Base-by-base conservation (phyloP, 2,113 vertebrate genomes). In the Meleagris gallopavo region DNA sequence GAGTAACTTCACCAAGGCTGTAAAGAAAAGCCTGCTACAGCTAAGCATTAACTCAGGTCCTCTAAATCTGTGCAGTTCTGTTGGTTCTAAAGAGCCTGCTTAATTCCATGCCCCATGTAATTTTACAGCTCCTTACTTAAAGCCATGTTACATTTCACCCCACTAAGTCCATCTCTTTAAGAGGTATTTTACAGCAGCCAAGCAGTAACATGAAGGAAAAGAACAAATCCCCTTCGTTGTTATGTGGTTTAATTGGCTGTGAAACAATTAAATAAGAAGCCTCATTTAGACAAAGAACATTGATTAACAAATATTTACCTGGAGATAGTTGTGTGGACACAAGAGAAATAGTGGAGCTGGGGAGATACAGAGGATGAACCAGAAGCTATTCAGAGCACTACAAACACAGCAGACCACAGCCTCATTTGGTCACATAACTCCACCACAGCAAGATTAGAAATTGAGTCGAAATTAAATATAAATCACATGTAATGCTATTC, bases 381-480 rank as follows among this genome's bases (percentile, higher is more conserved):
- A 57, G 43, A 66, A 76, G n/a, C 19, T 17, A 25, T 43, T 70
- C 43, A 27, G 34, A 41, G 60, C 46, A 11, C 14, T 18, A 27
- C 73, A 86, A 40, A 69, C 43, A 62, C 29, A 60, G 50, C 24
- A 78, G 61, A n/a, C 55, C 80, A 48, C 48, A 73, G 54, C 65
- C 36, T 55, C 29, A 41, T 64, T 70, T 0, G 0, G 48, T 71
- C 86, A n/a, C 30, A 36, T 69, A 82, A 43, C 64, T 74, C 48
- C 69, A 74, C 65, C 60, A 46, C 38, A 41, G 69, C 60, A 77
- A 80, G 93, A 88, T 81, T 32, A 77, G 72, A 73, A 64, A 66
- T 20, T n/a, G 52, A 73, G 65, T 6, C 38, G 62, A 75, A 96
- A 90, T 94, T n/a, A 93, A 95, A 89, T 58, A 65, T n/a, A 91